Base-by-base conservation (phyloP, 1,140 invertebrate genomes). In the Melanaphis sacchari region DNA sequence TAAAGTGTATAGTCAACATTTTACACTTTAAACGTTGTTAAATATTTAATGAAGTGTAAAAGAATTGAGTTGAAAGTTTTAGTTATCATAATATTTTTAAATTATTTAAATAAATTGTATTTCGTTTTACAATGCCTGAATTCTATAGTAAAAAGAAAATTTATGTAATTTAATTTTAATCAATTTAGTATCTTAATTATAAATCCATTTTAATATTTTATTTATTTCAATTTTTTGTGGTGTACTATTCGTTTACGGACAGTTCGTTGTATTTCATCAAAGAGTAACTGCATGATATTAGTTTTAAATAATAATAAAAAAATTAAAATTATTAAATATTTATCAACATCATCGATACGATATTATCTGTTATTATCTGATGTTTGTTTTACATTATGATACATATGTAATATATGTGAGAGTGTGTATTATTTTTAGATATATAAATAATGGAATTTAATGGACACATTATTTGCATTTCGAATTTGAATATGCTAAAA, bases 21-120 rank as follows among this genome's bases (percentile, higher is more conserved):
- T 76, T n/a, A 76, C 18, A 76, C 15, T 76, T 49, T 76, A 76
- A n/a, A n/a, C 11, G 59, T 21, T 76, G 59, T 76, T 76, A 76
- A n/a, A 76, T 76, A 76, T 76, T 76, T 76, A 36, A 76, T 76
- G 59, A n/a, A 76, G 59, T 76, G 59, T 76, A n/a, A 76, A 76
- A 76, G 11, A 76, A 76, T 76, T 76, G 59, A n/a, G 59, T 21
- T 76, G 15, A 31, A 31, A 66, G 31, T 66, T 66, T 66, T 66
- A 66, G 59, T 66, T 66, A 31, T 66, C 59, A 66, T 66, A 66
- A 66, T n/a, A n/a, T 66, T n/a, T n/a, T 66, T 66, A 66, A 66
- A 66, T 66, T 66, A 66, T 66, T 66, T 11, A 66, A 15, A n/a
- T 11, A 66, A 15, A n/a, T 66, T 31, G 59, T 66, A 66, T 66